Evolutionary conservation across 2,113 vertebrate species (phyloP).

Genomic region (Drymodes brunneopygia): DNA sequence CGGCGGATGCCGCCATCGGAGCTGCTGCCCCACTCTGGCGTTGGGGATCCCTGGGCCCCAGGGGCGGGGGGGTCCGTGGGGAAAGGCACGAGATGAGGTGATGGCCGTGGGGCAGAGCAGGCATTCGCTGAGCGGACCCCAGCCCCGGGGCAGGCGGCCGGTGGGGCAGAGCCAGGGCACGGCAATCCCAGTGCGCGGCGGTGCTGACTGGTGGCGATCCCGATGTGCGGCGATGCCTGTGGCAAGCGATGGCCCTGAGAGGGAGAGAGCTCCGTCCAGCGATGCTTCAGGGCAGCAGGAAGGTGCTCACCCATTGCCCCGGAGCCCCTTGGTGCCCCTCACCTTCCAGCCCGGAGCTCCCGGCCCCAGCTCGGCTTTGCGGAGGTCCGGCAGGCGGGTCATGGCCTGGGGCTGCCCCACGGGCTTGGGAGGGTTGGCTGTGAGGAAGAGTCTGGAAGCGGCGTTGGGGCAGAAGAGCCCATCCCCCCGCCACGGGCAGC

Average conservation of each 20-base stretch:
- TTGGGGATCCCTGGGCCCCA: background rate
- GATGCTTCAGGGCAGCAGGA: background rate
- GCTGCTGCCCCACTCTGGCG: background rate
- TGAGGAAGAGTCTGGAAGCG: background rate
- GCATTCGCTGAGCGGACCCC: background rate
- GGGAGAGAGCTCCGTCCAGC: background rate
- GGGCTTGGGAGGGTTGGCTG: background rate
- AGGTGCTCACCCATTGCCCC: rapidly evolving
- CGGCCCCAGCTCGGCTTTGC: background rate
- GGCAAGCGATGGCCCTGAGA: background rate
- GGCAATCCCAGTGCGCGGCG: background rate
- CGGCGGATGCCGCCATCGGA: background rate
- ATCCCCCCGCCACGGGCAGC: background rate
- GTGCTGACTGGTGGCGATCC: background rate
- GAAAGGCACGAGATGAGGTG: background rate
- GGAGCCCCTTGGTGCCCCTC: background rate
- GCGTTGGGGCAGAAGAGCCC: background rate
- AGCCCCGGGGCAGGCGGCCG: background rate
- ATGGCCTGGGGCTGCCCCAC: background rate
- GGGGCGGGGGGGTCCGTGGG: background rate
- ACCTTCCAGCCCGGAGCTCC: slow-evolving; percentile 16
- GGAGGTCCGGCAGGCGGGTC: background rate
- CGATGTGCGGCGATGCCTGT: background rate
- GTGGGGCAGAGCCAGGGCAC: background rate
- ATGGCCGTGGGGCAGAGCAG: background rate